Conservation (phyloP, 2,113 vertebrate genomes). For the western clawed frog (Xenopus tropicalis) region DNA sequence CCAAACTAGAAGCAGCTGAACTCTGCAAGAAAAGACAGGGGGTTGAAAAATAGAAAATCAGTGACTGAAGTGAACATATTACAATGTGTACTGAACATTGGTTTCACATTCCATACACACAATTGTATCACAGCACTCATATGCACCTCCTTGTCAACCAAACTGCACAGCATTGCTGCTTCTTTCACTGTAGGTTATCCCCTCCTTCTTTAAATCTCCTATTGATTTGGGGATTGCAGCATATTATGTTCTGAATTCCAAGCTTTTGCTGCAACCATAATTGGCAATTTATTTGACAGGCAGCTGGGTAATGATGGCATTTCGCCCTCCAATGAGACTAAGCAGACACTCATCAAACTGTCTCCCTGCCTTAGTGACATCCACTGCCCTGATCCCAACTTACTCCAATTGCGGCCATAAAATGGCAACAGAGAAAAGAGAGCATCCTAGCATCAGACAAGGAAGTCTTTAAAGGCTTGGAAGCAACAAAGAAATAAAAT, state of each 20-base stretch:
- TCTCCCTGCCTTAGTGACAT: constrained; percentile 81
- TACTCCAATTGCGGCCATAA: constrained; percentile 63
- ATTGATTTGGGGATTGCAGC: constrained; percentile 78
- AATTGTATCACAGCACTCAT: constrained; percentile 65
- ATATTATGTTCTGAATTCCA: constrained; percentile 96
- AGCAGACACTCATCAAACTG: constrained; percentile 84
- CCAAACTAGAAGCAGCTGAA: constrained; percentile 78
- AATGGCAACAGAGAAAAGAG: constrained; percentile 62
- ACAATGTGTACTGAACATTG: constrained; percentile 72
- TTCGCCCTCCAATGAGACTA: constrained; percentile 93
- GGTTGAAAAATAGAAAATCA: constrained; percentile 65
- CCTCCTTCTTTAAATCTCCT: constrained; percentile 74
- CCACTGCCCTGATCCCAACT: constrained; percentile 77
- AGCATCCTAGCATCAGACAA: constrained; percentile 62
- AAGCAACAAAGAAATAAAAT: constrained; percentile 41
- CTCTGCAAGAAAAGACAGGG: constrained; percentile 67
- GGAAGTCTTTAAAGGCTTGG: constrained; percentile 74
- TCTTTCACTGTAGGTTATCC: constrained; percentile 55
- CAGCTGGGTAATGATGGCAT: constrained; percentile 99
- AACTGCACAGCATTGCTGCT: constrained; percentile 63
- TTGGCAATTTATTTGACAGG: constrained; percentile 99
- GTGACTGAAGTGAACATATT: constrained; percentile 59
- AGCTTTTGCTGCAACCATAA: constrained; percentile 80
- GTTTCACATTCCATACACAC: constrained; percentile 70
- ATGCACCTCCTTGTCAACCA: constrained; percentile 75